phyloP scores from a whole-genome alignment of 2,113 vertebrate genomes.

The Gadus macrocephalus region DNA sequence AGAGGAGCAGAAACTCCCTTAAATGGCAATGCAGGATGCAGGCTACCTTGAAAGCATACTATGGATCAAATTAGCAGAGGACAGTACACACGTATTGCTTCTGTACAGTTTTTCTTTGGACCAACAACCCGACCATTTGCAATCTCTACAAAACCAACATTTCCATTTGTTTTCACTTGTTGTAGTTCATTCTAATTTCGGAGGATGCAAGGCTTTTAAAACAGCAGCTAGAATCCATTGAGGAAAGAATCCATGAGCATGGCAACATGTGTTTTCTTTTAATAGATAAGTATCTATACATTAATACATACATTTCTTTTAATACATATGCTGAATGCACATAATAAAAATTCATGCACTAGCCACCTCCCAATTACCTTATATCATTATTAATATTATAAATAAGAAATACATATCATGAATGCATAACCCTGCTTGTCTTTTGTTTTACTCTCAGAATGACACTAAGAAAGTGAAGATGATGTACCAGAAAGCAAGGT shows the following conservation, averaged over 20 bases:
- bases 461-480: slow-evolving; percentile 82
- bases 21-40: too few relatives aligned
- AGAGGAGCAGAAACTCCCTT: too few relatives aligned
- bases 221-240: neutral
- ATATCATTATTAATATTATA: neutral
- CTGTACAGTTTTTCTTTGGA: too few relatives aligned
- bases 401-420: neutral
- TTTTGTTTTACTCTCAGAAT: slow-evolving; percentile 63
- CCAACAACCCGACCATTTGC: too few relatives aligned
- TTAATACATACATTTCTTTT: too few relatives aligned
- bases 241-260: too few relatives aligned
- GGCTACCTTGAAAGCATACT: too few relatives aligned
- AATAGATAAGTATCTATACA: neutral
- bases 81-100: too few relatives aligned
- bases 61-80: too few relatives aligned
- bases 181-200: too few relatives aligned
- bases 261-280: neutral
- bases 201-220: neutral
- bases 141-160: too few relatives aligned
- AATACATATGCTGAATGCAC: neutral
- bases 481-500: slow-evolving; percentile 79
- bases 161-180: too few relatives aligned
- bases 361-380: neutral
- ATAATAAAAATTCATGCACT: neutral
- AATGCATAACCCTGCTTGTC: neutral